Base-by-base conservation (phyloP, 2,888 invertebrate species). In the Oxytorus armatus region DNA sequence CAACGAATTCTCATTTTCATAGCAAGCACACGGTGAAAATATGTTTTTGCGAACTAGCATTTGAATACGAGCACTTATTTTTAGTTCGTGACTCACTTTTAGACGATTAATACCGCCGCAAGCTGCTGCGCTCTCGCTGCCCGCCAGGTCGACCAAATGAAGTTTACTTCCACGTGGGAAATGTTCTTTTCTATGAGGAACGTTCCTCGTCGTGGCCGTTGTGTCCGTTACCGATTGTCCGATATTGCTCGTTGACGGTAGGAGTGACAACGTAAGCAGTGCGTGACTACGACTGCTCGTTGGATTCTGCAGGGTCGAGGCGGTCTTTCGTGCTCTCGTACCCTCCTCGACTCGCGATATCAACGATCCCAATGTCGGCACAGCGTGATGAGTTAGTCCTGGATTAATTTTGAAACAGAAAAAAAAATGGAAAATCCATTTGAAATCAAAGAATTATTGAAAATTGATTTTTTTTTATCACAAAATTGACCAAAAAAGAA, bases 281-380 rank as follows among this genome's bases (percentile, higher is more conserved):
- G 96, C 95, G 91, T 96, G 96, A 65, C 96, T 96, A 11, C 96
- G 92, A 76, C 96, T 96, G 23, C 96, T 96, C 72, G 93, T 93
- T 11, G 94, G 93, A 91, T 97, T 96, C 61, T 95, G 94, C 59
- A 94, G 93, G 0, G 96, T 96, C 39, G 95, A 94, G 0, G 96
- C 96, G 11, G 95, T 95, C 84, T 94, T 94, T 16, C 96, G 92
- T 11, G 94, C 93, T 47, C 92, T 92, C 14, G 94, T 94, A 0
- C 96, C 96, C 82, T 93, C 93, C 72, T 92, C 92, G 77, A 96
- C 93, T 86, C 95, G 92, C 23, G 93, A 91, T 83, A 95, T 91
- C 21, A 96, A 93, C 61, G 93, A 92, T 36, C 92, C 92, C 68
- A 94, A 92, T 86, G 94, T 94, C 36, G 90, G 91, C 1, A 95